These are phyloP conservation scores for Thamnophis elegans DNA, from an alignment of 2,797 vertebrate species.

Conservation along the genomic window DNA sequence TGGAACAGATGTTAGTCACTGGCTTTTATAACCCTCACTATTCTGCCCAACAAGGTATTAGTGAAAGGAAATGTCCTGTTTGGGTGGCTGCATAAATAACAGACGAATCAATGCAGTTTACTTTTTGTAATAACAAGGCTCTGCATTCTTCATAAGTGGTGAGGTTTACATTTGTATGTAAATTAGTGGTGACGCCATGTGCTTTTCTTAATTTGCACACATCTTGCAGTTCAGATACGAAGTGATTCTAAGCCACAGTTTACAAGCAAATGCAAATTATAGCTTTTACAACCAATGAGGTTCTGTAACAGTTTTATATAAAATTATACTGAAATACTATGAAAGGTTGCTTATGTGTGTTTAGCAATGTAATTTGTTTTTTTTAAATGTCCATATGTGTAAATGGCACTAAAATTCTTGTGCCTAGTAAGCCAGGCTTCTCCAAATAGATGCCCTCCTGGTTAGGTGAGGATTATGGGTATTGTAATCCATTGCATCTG, in stretches of 20 bases:
- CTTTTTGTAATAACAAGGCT: constrained; percentile 35
- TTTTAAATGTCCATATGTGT: constrained; percentile 20
- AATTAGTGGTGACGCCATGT: constrained; percentile 53
- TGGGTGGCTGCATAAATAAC: constrained; percentile 38
- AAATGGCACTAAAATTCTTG: constrained; percentile 22
- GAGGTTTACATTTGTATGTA: constrained; percentile 53
- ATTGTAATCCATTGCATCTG: background rate
- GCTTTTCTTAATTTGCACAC: constrained; percentile 58
- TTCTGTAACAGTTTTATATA: constrained; percentile 50
- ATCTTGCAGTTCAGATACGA: constrained; percentile 52
- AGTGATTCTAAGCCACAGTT: constrained; percentile 55
- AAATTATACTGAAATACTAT: constrained; percentile 34
- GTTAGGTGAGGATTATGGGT: background rate
- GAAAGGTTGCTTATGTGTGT: constrained; percentile 33
- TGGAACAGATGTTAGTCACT: constrained; percentile 38
- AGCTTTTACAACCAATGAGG: constrained; percentile 46
- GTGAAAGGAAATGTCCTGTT: constrained; percentile 43
- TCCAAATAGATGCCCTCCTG: background rate
- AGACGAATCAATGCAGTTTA: constrained; percentile 47
- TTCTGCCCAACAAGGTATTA: constrained; percentile 15
- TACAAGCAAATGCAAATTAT: constrained; percentile 60
- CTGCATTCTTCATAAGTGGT: constrained; percentile 38
- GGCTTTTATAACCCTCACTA: constrained; percentile 19
- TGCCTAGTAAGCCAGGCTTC: background rate
- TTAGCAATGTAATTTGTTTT: constrained; percentile 30